These are phyloP conservation scores for Pontoporia blainvillei DNA, from an alignment of 2,113 vertebrate genomes.

Conservation along the genomic window DNA sequence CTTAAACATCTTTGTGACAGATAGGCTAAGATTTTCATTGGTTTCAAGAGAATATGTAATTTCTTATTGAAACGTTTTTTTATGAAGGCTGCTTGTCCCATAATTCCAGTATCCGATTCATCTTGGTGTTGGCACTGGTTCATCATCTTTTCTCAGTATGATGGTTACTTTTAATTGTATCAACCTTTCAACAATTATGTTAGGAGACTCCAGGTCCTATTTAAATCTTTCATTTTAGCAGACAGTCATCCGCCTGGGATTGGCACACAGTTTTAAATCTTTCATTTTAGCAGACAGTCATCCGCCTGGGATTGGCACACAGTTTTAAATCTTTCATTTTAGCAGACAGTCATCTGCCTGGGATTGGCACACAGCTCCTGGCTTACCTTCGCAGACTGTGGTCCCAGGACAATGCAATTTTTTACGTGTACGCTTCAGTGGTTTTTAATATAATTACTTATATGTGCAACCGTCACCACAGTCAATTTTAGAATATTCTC, in stretches of 20 bases:
- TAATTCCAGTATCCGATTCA: background rate
- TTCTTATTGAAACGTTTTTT: background rate
- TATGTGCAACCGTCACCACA: background rate
- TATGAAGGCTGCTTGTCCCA: background rate
- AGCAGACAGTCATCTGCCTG: background rate
- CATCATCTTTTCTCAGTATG: background rate
- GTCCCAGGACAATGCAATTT: background rate
- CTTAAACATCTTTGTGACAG: background rate
- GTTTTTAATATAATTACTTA: background rate
- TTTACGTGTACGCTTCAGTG: background rate
- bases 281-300: background rate
- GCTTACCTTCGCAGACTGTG: background rate
- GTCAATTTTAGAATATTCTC: background rate
- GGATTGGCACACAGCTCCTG: background rate
- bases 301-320: too few species aligned
- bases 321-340: conserved; percentile 8
- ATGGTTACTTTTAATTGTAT: background rate
- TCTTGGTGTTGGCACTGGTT: background rate
- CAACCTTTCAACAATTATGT: background rate
- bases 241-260: background rate
- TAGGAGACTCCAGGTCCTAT: background rate
- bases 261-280: background rate
- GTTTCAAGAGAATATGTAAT: background rate
- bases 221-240: conserved; percentile 7
- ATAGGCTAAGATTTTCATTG: background rate